Conservation (phyloP, 2,797 vertebrate species). For the Scleropages formosus region DNA sequence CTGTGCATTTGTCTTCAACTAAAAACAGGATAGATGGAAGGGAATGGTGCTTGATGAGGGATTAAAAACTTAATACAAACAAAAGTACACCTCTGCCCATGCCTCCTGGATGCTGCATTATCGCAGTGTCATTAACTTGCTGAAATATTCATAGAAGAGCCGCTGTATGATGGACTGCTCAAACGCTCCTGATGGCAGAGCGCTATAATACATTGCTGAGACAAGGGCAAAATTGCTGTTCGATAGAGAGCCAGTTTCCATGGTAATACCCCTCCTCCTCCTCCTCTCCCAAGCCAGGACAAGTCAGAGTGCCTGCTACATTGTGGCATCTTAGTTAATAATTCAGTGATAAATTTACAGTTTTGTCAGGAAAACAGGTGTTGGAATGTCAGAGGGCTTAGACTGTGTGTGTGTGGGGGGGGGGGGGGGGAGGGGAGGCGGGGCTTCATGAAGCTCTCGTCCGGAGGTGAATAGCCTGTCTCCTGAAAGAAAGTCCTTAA, state of each 20-base stretch:
- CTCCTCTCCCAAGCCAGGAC: conserved; percentile 53
- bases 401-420: no score
- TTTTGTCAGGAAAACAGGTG: conserved; percentile 69
- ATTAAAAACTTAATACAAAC: no score
- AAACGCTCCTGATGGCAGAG: conserved; percentile 23
- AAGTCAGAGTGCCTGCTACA: conserved; percentile 62
- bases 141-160: conserved; percentile 46
- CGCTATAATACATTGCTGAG: conserved; percentile 33
- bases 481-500: conserved; percentile 63
- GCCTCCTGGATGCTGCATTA: conserved; percentile 13
- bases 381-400: conserved; percentile 62
- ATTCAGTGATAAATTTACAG: conserved; percentile 70
- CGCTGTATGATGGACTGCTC: conserved; percentile 12
- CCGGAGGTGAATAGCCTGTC: conserved; percentile 59
- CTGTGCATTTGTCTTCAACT: no score
- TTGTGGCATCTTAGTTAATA: conserved; percentile 66
- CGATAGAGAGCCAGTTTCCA: conserved; percentile 56
- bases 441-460: conserved; percentile 41
- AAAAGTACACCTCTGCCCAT: no score
- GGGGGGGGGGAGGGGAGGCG: conserved; percentile 31
- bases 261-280: conserved; percentile 48
- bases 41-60: no score
- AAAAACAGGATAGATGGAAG: no score
- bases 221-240: conserved; percentile 57
- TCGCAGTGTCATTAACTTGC: conserved; percentile 48